phyloP scores from a whole-genome alignment of 2,797 vertebrate species.

The Odontamblyopus rebecca region DNA sequence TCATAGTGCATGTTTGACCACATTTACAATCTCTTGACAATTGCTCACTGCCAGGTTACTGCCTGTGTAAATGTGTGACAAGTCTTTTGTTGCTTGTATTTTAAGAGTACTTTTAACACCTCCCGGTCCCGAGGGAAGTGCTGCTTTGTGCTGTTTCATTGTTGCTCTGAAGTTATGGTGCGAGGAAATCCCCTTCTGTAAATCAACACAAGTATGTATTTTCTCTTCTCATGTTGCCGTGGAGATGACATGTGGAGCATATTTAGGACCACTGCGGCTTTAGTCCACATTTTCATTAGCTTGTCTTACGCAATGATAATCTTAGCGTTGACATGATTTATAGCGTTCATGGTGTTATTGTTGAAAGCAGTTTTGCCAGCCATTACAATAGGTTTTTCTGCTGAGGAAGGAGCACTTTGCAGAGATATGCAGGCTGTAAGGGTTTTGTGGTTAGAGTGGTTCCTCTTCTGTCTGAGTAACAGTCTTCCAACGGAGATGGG shows the following conservation, averaged over 20 bases:
- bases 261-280: slow-evolving; percentile 28
- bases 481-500: slow-evolving; percentile 1
- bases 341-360: neutral
- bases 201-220: slow-evolving; percentile 16
- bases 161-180: neutral
- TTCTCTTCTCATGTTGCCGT: slow-evolving; percentile 10
- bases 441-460: slow-evolving; percentile 38
- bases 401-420: slow-evolving; percentile 32
- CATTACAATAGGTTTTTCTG: slow-evolving; percentile 16
- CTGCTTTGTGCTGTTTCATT: neutral
- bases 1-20: neutral
- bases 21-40: neutral
- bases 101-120: neutral
- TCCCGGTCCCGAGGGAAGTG: neutral
- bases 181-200: slow-evolving; percentile 13
- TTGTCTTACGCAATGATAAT: slow-evolving; percentile 15
- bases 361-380: slow-evolving; percentile 37
- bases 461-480: slow-evolving; percentile 33
- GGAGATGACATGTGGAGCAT: slow-evolving; percentile 12
- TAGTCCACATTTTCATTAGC: slow-evolving; percentile 20
- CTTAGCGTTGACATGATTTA: slow-evolving; percentile 13
- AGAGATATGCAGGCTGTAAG: slow-evolving; percentile 36
- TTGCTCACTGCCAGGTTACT: neutral
- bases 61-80: neutral
- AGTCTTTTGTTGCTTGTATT: neutral